Conservation (phyloP, 2,797 vertebrate genomes). For the Halcyon smyrnensis region DNA sequence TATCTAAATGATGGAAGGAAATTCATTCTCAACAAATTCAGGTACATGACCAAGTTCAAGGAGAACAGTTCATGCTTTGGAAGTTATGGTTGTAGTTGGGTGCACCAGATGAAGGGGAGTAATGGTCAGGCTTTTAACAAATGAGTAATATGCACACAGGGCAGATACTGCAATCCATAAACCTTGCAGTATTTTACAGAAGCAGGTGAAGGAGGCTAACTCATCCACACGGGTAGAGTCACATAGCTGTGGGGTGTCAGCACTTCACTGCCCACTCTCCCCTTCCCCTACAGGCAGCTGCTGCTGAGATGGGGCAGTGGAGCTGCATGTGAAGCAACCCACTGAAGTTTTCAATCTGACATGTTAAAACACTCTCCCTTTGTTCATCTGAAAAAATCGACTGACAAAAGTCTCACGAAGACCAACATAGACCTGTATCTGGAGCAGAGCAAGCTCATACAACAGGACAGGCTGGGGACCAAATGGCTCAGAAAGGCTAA, state of each 20-base stretch:
- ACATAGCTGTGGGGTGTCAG: neutral
- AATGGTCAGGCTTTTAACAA: neutral
- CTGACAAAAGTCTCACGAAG: neutral
- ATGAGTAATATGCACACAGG: neutral
- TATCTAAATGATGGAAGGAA: neutral
- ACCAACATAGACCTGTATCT: accelerated
- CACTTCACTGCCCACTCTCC: neutral
- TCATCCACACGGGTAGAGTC: neutral
- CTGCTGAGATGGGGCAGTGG: neutral
- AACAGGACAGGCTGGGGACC: neutral
- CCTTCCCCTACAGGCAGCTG: neutral
- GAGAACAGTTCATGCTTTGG: neutral
- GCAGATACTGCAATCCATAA: neutral
- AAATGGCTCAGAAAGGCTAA: neutral
- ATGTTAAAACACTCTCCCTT: neutral
- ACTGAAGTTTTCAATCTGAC: neutral
- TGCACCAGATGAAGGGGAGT: neutral
- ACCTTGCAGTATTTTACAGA: neutral
- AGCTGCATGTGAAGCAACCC: neutral
- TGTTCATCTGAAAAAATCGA: neutral
- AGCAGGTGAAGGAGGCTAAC: neutral
- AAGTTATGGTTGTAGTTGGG: neutral
- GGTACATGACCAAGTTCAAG: neutral
- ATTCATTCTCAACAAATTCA: neutral
- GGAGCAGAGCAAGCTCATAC: neutral